Base-by-base conservation (phyloP, 2,888 invertebrate genomes). In the Machimus rusticus region DNA sequence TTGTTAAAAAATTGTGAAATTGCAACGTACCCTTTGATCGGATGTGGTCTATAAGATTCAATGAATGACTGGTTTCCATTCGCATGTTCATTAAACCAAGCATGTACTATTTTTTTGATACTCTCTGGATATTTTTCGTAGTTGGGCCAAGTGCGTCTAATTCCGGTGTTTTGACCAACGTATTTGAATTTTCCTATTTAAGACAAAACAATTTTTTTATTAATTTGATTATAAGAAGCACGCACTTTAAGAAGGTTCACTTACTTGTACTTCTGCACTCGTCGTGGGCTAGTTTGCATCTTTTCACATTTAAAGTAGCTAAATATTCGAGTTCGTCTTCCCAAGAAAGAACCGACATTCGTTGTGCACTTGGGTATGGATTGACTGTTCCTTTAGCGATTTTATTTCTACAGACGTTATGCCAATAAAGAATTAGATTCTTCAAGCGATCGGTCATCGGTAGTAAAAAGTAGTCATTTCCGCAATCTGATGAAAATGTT, bases 391-490 rank as follows among this genome's bases (percentile, higher is more conserved):
- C 90, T 12, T 87, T 34, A 0, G 90, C 90, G 28, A 90, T 37
- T 12, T 87, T 55, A 79, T 89, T 90, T 31, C 90, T 87, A 12
- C 87, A 87, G 5, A 78, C 46, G 85, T 90, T 90, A 51, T 90
- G 90, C 89, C 92, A 91, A 88, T 91, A 91, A 87, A 92, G 89
- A 78, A 92, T 89, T 14, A 92, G 89, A 85, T 91, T 90, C 2
- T 91, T 91, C 5, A 91, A 90, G 28, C 91, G 89, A 39, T 90
- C 90, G 88, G 90, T 91, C 91, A 92, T 91, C 39, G 89, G 88
- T 19, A 92, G 89, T 16, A 92, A 86, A 77, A 55, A 16, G 34
- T n/a, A 76, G 78, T 88, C 81, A 2, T 77, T 19, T 16, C 87
- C 87, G 74, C 89, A 89, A 3, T 74, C 43, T 0, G 87, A 43